These are phyloP conservation scores for Capreolus pygargus DNA, from an alignment of 2,113 vertebrate species.

Conservation along the genomic window DNA sequence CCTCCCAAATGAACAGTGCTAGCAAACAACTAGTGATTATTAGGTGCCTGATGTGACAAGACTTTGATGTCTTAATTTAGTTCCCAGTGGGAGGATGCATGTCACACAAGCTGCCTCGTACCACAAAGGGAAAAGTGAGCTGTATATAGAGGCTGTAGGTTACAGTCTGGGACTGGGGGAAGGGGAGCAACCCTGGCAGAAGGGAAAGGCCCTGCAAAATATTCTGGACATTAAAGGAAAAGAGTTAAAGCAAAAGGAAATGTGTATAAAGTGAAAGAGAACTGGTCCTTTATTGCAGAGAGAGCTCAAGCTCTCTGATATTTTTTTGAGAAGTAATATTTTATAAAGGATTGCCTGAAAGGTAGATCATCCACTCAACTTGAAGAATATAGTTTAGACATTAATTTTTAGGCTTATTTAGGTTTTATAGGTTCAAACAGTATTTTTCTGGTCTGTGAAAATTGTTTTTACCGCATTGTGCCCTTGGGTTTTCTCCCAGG, in stretches of 20 bases:
- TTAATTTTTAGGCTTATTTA: neutral
- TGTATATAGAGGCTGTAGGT: conserved; percentile 8
- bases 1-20: conserved; percentile 59
- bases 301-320: neutral
- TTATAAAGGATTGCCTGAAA: neutral
- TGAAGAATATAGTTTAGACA: neutral
- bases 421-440: neutral
- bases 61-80: conserved; percentile 75
- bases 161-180: neutral
- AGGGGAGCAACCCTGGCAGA: no score
- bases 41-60: conserved; percentile 71
- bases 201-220: neutral
- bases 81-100: conserved; percentile 66
- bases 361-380: neutral
- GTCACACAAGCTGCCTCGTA: conserved; percentile 49
- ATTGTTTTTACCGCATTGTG: neutral
- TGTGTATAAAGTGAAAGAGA: neutral
- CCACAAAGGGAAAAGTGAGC: conserved; percentile 20
- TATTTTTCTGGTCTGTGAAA: neutral
- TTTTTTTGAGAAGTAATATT: neutral
- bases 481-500: neutral
- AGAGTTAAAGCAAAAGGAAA: neutral
- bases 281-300: neutral
- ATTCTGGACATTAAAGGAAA: neutral
- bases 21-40: conserved; percentile 70